A percentile compares a stretch with the other conserved stretches of the same genome.
Evolutionary conservation across 2,888 invertebrate species (phyloP).

Genomic region (Falcaria lacertinaria): DNA sequence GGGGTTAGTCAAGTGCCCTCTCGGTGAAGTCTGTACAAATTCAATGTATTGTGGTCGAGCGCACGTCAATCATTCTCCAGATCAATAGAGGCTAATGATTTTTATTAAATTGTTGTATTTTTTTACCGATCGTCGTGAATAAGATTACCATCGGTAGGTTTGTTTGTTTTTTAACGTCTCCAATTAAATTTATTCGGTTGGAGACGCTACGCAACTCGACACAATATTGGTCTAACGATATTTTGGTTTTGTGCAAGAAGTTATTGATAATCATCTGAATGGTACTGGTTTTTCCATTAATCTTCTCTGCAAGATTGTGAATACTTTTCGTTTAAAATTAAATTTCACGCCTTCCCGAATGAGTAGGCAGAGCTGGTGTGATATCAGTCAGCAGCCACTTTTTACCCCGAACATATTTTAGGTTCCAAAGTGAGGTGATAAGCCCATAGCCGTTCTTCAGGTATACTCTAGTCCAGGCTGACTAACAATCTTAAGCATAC

Average conservation of each 20-base stretch:
- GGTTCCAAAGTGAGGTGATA: too few relatives aligned
- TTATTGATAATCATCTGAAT: background rate
- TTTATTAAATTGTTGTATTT: slow-evolving; percentile 39
- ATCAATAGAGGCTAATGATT: slow-evolving; percentile 38
- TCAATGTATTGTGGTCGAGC: slow-evolving; percentile 52
- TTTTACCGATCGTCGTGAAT: slow-evolving; percentile 14
- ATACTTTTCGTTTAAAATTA: too few relatives aligned
- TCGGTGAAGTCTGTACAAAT: slow-evolving; percentile 51
- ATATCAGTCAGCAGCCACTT: too few relatives aligned
- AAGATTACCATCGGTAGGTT: slow-evolving; percentile 3
- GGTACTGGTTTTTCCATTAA: background rate
- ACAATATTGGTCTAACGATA: background rate
- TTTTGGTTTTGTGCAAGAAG: background rate
- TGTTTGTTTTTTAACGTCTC: slow-evolving; percentile 17
- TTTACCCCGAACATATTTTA: too few relatives aligned
- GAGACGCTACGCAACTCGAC: background rate
- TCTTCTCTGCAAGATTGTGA: background rate
- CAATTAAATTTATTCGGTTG: slow-evolving; percentile 1
- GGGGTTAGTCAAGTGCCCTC: slow-evolving; percentile 38
- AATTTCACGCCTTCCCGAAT: too few relatives aligned
- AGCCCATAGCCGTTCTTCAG: too few relatives aligned
- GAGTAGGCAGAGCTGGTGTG: too few relatives aligned
- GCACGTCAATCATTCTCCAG: slow-evolving; percentile 31
- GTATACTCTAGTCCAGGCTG: too few relatives aligned
- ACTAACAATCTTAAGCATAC: too few relatives aligned